Base-by-base conservation (phyloP, 2,797 vertebrate genomes). In the Anguilla obscura region DNA sequence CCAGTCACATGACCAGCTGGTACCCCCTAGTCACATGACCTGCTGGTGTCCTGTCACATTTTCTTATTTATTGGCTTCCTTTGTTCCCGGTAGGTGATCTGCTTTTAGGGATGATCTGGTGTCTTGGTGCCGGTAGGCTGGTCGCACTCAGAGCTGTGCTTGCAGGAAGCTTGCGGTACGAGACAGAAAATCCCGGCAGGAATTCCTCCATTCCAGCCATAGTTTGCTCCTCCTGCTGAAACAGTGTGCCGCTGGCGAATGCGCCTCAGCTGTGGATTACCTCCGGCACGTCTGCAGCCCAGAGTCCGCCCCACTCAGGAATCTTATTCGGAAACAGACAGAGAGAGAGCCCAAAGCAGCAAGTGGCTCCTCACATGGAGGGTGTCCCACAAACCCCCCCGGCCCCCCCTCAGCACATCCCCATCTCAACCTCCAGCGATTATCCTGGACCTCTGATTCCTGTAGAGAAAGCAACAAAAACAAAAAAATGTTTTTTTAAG, bases 271-370 rank as follows among this genome's bases (percentile, higher is more conserved):
- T 91, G 86, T 69, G 92, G 89, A 89, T 92, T 93, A 93, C 92
- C 88, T 90, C 90, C 90, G 93, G 93, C 93, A 95, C 94, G 94
- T 94, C 93, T 95, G 93, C 93, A 96, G 95, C 94, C 94, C 95
- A 95, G 92, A 94, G 93, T 95, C 94, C 93, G 93, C 93, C 91
- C 91, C 83, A 90, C 92, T 93, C 88, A 95, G 94, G 93, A 94
- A 94, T 95, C 92, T 91, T 92, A 93, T 92, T 92, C 92, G 90
- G 87, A 71, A 93, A 86, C 79, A 74, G 87, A 87, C 83, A 21
- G 69, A 36, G 54, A 33, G 82, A 45, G 54, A 33, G 82, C 79
- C 87, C 2, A 6, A 87, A 86, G 87, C 87, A 52, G 21, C 45
- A 36, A 30, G 50, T 6, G 0, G 7, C 50, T 52, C 36, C 56